Evolutionary conservation across 1,140 invertebrate species (phyloP).

Genomic region (Aphaenogaster ashmeadi): DNA sequence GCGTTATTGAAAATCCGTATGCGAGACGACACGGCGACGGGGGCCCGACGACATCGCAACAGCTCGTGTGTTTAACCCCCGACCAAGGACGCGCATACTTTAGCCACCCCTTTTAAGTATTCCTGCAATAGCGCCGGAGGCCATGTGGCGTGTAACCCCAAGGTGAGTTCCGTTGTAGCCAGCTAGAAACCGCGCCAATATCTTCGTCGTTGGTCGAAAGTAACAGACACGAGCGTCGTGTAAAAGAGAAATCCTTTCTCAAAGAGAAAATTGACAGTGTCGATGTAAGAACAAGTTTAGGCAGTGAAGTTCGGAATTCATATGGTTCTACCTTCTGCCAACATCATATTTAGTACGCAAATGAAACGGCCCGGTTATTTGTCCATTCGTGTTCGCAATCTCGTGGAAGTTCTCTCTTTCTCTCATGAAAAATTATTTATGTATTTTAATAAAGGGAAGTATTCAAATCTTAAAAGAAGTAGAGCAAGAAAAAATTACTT

Average conservation of each 20-base stretch:
- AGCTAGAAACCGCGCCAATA: constrained; percentile 62
- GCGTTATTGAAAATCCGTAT: constrained; percentile 74
- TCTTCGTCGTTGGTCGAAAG: constrained; percentile 44
- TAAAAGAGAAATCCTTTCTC: constrained; percentile 32
- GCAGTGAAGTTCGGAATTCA: constrained; percentile 7
- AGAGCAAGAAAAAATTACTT: background rate
- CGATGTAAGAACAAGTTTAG: constrained; percentile 39
- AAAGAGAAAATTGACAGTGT: constrained; percentile 7
- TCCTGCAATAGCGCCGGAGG: constrained; percentile 78
- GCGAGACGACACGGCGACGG: constrained; percentile 23
- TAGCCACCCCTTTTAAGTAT: constrained; percentile 74
- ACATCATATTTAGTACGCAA: background rate
- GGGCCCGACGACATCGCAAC: constrained; percentile 39
- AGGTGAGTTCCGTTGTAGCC: constrained; percentile 60
- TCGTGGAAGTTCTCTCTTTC: constrained; percentile 1
- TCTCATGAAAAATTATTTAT: constrained; percentile 57
- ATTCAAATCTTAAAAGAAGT: constrained; percentile 29
- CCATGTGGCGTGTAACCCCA: constrained; percentile 76
- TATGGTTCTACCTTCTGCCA: background rate
- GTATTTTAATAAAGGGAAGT: constrained; percentile 52
- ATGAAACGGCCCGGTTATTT: constrained; percentile 22
- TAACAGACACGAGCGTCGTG: constrained; percentile 18
- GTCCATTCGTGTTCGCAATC: constrained; percentile 34
- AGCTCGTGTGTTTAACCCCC: constrained; percentile 64
- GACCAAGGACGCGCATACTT: constrained; percentile 67